A percentile compares a stretch with the other conserved stretches of the same genome.
Evolutionary conservation across 2,797 vertebrate genomes (phyloP).

Genomic region (Jordanella pulchra): DNA sequence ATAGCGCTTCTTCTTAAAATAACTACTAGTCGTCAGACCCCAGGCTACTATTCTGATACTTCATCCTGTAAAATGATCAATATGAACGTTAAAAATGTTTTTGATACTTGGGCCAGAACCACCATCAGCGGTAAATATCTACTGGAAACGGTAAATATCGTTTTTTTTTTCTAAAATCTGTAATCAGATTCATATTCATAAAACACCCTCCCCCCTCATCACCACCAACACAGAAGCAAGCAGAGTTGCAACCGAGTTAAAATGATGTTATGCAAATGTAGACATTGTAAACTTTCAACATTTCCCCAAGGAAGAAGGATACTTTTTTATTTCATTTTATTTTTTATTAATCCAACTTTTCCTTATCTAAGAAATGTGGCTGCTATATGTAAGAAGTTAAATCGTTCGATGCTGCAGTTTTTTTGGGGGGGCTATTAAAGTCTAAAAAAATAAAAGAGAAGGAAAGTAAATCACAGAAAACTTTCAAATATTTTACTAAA

Average conservation of each 20-base stretch:
- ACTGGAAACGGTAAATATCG: background rate
- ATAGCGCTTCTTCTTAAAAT: constrained; percentile 18
- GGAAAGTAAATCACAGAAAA: background rate
- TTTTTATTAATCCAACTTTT: background rate
- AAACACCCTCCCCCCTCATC: constrained; percentile 13
- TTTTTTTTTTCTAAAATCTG: background rate
- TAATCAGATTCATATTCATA: constrained; percentile 24
- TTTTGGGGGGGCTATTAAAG: background rate
- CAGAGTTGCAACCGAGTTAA: constrained; percentile 7
- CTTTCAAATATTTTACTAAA: background rate
- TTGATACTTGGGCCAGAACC: background rate
- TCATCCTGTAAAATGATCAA: background rate
- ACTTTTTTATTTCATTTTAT: background rate
- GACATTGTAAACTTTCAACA: background rate
- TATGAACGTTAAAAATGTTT: background rate
- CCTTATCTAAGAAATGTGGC: background rate
- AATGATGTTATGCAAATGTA: constrained; percentile 50
- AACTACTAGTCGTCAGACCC: background rate
- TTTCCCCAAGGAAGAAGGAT: constrained; percentile 35
- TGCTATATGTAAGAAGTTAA: background rate
- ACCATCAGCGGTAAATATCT: background rate
- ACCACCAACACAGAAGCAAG: constrained; percentile 24
- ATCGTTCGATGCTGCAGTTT: background rate
- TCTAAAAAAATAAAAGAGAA: no score
- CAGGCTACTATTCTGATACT: background rate